phyloP scores from a whole-genome alignment of 2,797 vertebrate genomes.

The Megaceryle alcyon region DNA sequence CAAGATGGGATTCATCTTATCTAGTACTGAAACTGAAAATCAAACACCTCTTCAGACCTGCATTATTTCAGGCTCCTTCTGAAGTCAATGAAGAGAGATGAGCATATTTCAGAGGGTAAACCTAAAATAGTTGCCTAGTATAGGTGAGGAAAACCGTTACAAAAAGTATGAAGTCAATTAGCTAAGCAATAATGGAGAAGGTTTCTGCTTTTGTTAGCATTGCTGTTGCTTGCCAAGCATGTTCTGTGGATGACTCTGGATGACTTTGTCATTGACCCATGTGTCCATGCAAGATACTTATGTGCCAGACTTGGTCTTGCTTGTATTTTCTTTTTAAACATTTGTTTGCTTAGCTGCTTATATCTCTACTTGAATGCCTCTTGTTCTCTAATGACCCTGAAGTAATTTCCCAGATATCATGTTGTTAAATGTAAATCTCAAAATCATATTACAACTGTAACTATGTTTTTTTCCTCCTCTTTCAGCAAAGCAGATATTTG shows the following conservation, averaged over 20 bases:
- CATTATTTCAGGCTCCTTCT: background rate
- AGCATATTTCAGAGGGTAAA: background rate
- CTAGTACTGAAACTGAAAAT: background rate
- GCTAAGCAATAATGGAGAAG: background rate
- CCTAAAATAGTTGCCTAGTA: background rate
- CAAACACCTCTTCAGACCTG: background rate
- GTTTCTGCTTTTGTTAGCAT: background rate
- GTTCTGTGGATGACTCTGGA: background rate
- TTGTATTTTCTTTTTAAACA: background rate
- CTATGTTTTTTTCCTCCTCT: background rate
- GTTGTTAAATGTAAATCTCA: background rate
- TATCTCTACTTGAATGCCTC: background rate
- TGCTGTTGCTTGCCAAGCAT: background rate
- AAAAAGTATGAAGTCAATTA: background rate
- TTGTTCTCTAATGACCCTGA: background rate
- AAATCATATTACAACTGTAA: background rate
- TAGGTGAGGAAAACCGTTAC: background rate
- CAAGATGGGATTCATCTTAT: background rate
- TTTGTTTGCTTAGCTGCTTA: background rate
- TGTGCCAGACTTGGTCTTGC: background rate
- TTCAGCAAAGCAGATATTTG: background rate
- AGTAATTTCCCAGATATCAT: background rate
- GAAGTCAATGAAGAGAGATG: background rate
- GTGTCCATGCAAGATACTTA: fast-evolving
- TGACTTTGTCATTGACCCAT: background rate